phyloP scores from a whole-genome alignment of 2,113 vertebrate species.

The Shinisaurus crocodilurus region DNA sequence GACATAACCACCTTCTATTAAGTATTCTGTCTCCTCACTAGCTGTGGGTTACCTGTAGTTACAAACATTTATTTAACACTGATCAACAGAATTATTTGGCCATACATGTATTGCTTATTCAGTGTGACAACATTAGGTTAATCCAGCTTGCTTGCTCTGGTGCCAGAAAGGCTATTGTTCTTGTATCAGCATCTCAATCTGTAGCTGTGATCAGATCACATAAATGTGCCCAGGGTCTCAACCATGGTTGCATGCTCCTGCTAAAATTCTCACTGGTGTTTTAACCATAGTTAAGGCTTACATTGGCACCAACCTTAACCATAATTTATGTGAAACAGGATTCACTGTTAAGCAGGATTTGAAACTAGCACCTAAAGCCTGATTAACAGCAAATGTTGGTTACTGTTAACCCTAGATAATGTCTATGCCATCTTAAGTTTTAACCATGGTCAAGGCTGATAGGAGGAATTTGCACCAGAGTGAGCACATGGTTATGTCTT shows the following conservation, averaged over 20 bases:
- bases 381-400: background rate
- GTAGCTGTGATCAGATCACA: background rate
- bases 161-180: background rate
- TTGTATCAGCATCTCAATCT: too few species aligned
- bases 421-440: background rate
- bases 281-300: background rate
- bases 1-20: background rate
- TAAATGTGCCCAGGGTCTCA: background rate
- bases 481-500: too few species aligned
- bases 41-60: background rate
- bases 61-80: background rate
- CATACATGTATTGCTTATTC: background rate
- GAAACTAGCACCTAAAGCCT: background rate
- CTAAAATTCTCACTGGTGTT: background rate
- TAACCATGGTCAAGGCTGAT: background rate
- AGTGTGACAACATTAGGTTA: background rate
- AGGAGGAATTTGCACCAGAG: background rate
- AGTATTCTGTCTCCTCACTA: background rate
- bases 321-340: background rate
- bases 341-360: background rate
- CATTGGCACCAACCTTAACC: background rate
- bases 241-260: background rate
- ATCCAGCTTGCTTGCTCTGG: background rate
- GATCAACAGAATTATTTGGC: background rate
- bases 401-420: background rate